Evolutionary conservation across 2,797 vertebrate genomes (phyloP), one percentile per base, ranked within the genome.

Genomic region (Pangasius djambal): DNA sequence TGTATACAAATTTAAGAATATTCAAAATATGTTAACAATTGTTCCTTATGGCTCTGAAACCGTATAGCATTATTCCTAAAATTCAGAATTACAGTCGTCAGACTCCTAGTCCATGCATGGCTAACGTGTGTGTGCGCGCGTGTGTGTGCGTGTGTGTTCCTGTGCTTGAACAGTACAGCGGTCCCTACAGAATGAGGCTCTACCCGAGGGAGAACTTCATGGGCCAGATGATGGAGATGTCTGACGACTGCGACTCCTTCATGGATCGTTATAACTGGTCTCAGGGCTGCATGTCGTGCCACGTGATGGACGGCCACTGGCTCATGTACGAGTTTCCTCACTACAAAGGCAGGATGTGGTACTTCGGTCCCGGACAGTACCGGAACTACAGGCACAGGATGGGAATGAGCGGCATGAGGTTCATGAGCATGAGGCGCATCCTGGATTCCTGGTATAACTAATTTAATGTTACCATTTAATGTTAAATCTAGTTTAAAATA

Each of bases 301-400:
- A 89, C 12, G 89, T 89, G 70, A 87, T 84, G 79, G 79, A 89
- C 50, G 89, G 89, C 7, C 89, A 89, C 86, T 89, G 89, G 89
- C 89, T 89, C 57, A 89, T 89, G 86, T 89, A 89, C 50, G 89
- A 89, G 59, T 85, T 34, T n/a, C 89, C 89, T 50, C n/a, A 89
- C 59, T 89, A 87, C 81, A 87, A 48, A 15, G 89, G 89, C 18
- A 87, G 89, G 79, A 89, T 89, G 89, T 89, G 89, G 89, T 87
- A 87, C 79, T 84, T 89, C 12, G 72, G 89, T 0, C 86, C 89
- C 37, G 89, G 88, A 83, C 85, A 87, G 52, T 89, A 89, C 88
- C 81, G 88, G 78, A 87, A 28, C 88, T 87, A 83, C 79, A 87
- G 88, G 57, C 67, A 87, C 55, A 87, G 67, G 86, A 77, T 75